Evolutionary conservation across 2,888 invertebrate genomes (phyloP).

Genomic region (Scrobipalpa atriplicella): DNA sequence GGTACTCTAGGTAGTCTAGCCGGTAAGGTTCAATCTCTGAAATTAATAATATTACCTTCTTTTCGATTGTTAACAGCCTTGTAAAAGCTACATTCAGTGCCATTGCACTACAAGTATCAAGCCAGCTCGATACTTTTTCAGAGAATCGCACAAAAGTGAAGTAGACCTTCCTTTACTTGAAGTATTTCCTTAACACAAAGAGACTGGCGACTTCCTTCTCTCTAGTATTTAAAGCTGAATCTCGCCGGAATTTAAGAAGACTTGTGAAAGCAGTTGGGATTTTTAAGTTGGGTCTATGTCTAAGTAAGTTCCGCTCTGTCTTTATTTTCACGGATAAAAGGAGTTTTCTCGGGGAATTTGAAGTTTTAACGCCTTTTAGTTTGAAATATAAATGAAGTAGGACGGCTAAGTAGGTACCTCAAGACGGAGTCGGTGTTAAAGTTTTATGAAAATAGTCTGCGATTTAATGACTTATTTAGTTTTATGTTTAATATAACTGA

Average conservation of each 20-base stretch:
- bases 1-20: too few relatives aligned
- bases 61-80: not conserved
- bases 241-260: conserved; percentile 8
- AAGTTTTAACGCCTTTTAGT: conserved; percentile 14
- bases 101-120: too few relatives aligned
- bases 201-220: not conserved
- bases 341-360: conserved; percentile 1
- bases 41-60: too few relatives aligned
- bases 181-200: conserved; percentile 4
- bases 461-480: not conserved
- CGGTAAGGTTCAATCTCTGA: too few relatives aligned
- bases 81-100: not conserved
- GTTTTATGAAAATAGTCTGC: not conserved
- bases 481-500: too few relatives aligned
- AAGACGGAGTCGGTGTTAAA: not conserved
- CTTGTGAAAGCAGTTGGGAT: conserved; percentile 9
- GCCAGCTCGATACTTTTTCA: not conserved
- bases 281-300: conserved; percentile 9
- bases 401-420: not conserved
- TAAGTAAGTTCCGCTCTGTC: conserved; percentile 8
- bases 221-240: conserved; percentile 2
- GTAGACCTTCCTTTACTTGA: not conserved
- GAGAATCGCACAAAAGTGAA: not conserved
- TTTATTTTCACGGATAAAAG: conserved; percentile 16
- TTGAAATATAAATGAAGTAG: conserved; percentile 3